These are phyloP conservation scores for Balaeniceps rex DNA, from an alignment of 2,113 vertebrate species.

Conservation along the genomic window DNA sequence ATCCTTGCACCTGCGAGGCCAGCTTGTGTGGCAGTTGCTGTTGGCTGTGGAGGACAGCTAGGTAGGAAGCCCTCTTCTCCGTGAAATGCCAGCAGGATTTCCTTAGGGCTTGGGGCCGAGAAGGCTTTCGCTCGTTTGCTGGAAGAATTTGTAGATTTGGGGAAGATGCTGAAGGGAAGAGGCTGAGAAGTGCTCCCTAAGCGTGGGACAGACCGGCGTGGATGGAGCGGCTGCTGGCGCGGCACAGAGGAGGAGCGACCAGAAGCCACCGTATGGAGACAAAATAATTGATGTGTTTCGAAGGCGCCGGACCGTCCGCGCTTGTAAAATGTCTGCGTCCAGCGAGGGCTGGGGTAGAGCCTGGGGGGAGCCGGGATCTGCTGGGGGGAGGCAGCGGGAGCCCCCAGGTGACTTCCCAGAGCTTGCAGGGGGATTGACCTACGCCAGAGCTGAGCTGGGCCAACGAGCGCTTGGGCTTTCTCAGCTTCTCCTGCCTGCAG, in stretches of 20 bases:
- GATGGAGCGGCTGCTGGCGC: not conserved
- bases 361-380: not conserved
- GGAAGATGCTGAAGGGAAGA: not conserved
- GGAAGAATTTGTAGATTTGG: not conserved
- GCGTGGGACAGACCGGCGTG: accelerated
- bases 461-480: not conserved
- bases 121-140: not conserved
- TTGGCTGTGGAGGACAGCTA: not conserved
- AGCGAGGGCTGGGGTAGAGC: not conserved
- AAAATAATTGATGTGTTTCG: not conserved
- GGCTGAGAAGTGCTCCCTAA: not conserved
- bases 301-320: not conserved
- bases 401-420: not conserved
- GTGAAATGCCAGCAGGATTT: not conserved
- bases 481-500: not conserved
- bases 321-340: not conserved
- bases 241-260: not conserved
- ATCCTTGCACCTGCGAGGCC: not conserved
- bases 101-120: not conserved
- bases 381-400: not conserved
- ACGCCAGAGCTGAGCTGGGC: not conserved
- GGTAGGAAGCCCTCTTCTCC: not conserved
- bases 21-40: not conserved
- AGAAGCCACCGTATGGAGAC: not conserved
- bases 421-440: not conserved